phyloP scores from a whole-genome alignment of 2,113 vertebrate species.

The Onychostruthus taczanowskii region DNA sequence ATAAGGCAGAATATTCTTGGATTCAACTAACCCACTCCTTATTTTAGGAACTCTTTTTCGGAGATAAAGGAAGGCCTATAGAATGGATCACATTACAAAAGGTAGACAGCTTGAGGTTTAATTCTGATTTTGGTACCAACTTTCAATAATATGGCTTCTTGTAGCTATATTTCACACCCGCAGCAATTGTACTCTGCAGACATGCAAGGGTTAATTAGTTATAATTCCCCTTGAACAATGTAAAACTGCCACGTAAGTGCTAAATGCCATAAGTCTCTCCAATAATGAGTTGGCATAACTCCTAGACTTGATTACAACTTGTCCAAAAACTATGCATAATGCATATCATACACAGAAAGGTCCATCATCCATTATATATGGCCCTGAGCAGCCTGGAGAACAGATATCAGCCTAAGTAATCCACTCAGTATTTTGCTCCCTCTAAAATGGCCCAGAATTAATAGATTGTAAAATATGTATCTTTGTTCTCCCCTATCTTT shows the following conservation, averaged over 20 bases:
- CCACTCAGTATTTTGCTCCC: neutral
- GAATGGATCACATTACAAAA: neutral
- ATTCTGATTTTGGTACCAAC: neutral
- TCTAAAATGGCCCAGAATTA: neutral
- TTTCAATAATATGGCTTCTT: neutral
- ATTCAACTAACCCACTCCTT: neutral
- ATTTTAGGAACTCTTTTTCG: neutral
- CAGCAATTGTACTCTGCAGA: neutral
- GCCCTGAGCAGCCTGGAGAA: neutral
- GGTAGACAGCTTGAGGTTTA: neutral
- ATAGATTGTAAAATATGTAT: neutral
- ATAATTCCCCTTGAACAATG: neutral
- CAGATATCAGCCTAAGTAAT: neutral
- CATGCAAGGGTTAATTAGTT: neutral
- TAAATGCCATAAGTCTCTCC: neutral
- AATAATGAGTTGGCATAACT: conserved; percentile 7
- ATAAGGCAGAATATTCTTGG: neutral
- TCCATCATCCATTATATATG: conserved; percentile 14
- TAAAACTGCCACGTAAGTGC: neutral
- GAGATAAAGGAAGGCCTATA: neutral
- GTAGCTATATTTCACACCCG: neutral
- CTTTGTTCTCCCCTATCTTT: neutral
- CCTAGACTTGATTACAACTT: conserved; percentile 20
- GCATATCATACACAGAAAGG: neutral
- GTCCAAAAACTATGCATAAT: neutral